Base-by-base conservation (phyloP, 2,113 vertebrate species). In the Corythoichthys haematopterus region DNA sequence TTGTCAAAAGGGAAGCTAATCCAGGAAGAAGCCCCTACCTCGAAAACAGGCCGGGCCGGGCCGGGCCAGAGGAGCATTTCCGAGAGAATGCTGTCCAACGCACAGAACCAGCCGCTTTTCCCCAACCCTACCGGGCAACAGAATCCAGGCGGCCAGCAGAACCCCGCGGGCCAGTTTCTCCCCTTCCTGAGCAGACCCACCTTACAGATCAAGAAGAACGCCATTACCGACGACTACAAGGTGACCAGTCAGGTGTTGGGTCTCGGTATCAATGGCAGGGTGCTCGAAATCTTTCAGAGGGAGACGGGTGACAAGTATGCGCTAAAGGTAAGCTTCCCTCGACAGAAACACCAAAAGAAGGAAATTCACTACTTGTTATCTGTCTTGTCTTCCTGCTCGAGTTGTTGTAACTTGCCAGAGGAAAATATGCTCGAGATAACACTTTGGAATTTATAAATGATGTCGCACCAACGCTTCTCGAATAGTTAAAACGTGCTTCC, bases 151-250 rank as follows among this genome's bases (percentile, higher is more conserved):
- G 88, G 82, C 15, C 89, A 90, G 45, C 91, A 87, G 47, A 84
- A 89, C 63, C 81, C 81, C 1, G 0, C 85, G 48, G 85, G 86
- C 33, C 89, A 88, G 76, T 90, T 89, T 64, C 84, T 88, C 9
- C 89, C 90, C 80, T 92, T 93, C 75, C 83, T 93, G 64, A 84
- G 86, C 63, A 95, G 91, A 88, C 88, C 92, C 62, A 84, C 38
- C 72, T 90, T 95, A 71, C 93, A 91, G 85, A 94, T 96, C 66
- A 95, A 93, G 89, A 98, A 93, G 78, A 95, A 94, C 77, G 95
- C 95, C 82, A 97, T 98, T 76, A 95, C 94, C 28, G 95, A 97
- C 72, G 95, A 98, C 65, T 98, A 98, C 93, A 95, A 94, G 92
- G 94, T 98, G 80, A 98, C 96, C 80, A 94, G 89, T 79, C 95